Conservation (phyloP, 2,113 vertebrate genomes). For the Crotalus tigris region DNA sequence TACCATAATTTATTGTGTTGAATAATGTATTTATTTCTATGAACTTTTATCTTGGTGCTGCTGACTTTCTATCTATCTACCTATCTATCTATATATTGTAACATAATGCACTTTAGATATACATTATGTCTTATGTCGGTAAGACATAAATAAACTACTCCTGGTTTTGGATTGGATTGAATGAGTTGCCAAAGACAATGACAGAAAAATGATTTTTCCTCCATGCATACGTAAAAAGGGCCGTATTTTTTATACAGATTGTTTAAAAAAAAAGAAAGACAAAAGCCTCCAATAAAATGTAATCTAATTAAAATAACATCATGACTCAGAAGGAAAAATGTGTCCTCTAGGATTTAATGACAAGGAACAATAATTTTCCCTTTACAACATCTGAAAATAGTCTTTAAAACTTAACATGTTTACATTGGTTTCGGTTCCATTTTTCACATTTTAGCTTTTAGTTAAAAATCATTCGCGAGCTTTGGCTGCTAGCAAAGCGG, state of each 20-base stretch:
- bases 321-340: conserved; percentile 50
- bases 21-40: conserved; percentile 93
- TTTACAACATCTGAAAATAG: conserved; percentile 52
- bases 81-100: conserved; percentile 71
- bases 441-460: conserved; percentile 65
- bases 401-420: conserved; percentile 56
- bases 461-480: conserved; percentile 57
- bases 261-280: conserved; percentile 71
- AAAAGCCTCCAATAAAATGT: conserved; percentile 73
- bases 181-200: conserved; percentile 65
- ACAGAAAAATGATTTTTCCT: conserved; percentile 63
- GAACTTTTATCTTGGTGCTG: conserved; percentile 91
- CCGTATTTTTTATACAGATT: conserved; percentile 70
- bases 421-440: conserved; percentile 53
- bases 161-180: conserved; percentile 69
- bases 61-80: conserved; percentile 86
- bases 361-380: conserved; percentile 47
- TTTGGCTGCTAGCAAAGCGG: conserved; percentile 24
- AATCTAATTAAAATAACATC: conserved; percentile 72
- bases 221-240: conserved; percentile 72
- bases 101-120: conserved; percentile 98
- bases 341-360: conserved; percentile 55
- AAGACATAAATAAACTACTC: conserved; percentile 68
- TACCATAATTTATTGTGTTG: conserved; percentile 91
- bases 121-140: conserved; percentile 76